Evolutionary conservation across 2,888 invertebrate genomes (phyloP).

Genomic region (Tetranychus piercei): DNA sequence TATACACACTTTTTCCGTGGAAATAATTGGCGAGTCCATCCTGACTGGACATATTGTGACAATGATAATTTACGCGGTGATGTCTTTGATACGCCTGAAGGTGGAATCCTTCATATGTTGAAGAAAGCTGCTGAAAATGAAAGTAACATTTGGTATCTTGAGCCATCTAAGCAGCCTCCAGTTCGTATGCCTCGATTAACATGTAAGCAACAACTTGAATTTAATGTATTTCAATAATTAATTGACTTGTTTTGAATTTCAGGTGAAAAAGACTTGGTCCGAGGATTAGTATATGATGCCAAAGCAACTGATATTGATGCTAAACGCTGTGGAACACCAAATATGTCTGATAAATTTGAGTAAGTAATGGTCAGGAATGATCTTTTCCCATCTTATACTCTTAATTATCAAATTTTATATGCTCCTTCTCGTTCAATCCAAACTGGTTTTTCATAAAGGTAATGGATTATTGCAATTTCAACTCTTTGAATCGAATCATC

Average conservation of each 20-base stretch:
- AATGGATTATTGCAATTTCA: not conserved
- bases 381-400: not conserved
- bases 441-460: not conserved
- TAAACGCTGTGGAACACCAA: constrained; percentile 22
- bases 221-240: not conserved
- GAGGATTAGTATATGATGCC: constrained; percentile 68
- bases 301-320: constrained; percentile 54
- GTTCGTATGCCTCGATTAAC: constrained; percentile 23
- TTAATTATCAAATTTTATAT: too few relatives aligned
- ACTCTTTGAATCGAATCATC: not conserved
- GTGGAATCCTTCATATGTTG: constrained; percentile 23
- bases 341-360: constrained; percentile 21
- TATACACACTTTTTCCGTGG: constrained; percentile 25
- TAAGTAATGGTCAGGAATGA: constrained; percentile 17
- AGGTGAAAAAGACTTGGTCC: constrained; percentile 69
- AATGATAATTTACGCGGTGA: constrained; percentile 22
- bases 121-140: constrained; percentile 22
- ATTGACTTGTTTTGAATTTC: constrained; percentile 25
- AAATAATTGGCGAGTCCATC: constrained; percentile 41
- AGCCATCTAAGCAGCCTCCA: constrained; percentile 25
- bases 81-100: constrained; percentile 23
- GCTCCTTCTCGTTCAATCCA: not conserved
- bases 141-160: constrained; percentile 25
- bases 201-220: not conserved
- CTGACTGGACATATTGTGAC: constrained; percentile 49